Evolutionary conservation across 1,140 invertebrate species (phyloP), one percentile per base, ranked within the genome.

Genomic region (Drosophila arawakana): DNA sequence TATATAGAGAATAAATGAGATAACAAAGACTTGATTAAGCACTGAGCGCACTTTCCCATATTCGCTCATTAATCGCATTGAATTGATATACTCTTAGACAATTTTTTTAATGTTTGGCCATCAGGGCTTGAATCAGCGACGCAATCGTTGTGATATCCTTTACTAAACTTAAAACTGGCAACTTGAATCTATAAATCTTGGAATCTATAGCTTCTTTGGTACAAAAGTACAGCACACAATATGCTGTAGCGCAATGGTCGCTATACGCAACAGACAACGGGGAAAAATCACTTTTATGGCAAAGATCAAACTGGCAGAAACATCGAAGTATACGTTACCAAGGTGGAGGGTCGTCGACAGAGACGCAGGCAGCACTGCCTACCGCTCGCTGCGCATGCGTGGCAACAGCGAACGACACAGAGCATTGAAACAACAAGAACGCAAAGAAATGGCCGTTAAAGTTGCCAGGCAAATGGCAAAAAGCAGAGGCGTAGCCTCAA

Each of bases 201-300:
- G 25, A 30, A 30, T 30, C 25, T 30, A 30, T 68, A 65, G 63
- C 52, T 50, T 71, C 57, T 58, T 52, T 49, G 34, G 66, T 73
- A 82, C 70, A 78, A 72, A 86, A 86, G 83, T 80, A 83, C 84
- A 80, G 73, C 84, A 69, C 83, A 73, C 83, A 80, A 77, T 80
- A 69, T 69, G 81, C 62, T 86, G 80, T 86, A 88, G 83, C 83
- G 83, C 83, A 88, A 79, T 79, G 76, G 83, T 80, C 83, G 25
- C 25, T 30, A 30, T 30, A 86, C 82, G 83, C 79, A 86, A 80
- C 83, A 80, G 59, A 41, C 80, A 66, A 68, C 62, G 82, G 76
- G 74, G 85, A 75, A 84, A 86, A 86, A 86, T 86, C 83, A 83
- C 83, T 88, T 88, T 82, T 83, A 86, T 86, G 83, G 83, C 83